Evolutionary conservation across 2,888 invertebrate species (phyloP).

Genomic region (Leucoptera coffeella): DNA sequence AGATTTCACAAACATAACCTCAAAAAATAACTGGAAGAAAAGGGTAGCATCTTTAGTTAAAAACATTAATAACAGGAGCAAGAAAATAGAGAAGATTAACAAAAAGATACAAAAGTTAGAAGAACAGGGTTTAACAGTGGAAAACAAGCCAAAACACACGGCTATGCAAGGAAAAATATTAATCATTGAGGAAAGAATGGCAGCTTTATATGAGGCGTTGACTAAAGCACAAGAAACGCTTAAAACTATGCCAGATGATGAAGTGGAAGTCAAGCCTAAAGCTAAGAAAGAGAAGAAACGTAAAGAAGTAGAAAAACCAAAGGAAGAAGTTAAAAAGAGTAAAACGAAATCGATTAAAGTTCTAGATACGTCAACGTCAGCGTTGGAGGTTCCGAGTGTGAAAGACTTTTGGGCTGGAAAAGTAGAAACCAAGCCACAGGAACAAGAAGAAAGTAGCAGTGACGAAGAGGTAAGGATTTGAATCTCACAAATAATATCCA

Average conservation of each 20-base stretch:
- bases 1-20: too few relatives aligned
- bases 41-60: slow-evolving; percentile 17
- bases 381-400: slow-evolving; percentile 25
- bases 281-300: slow-evolving; percentile 7
- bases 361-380: slow-evolving; percentile 17
- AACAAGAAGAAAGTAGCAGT: slow-evolving; percentile 20
- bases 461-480: slow-evolving; percentile 37
- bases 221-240: slow-evolving; percentile 14
- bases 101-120: slow-evolving; percentile 25
- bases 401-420: slow-evolving; percentile 29
- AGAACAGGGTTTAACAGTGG: slow-evolving; percentile 17
- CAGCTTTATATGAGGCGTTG: slow-evolving; percentile 17
- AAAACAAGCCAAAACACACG: slow-evolving; percentile 27
- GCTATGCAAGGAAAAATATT: slow-evolving; percentile 28
- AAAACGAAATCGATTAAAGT: slow-evolving; percentile 6
- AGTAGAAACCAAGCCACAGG: slow-evolving; percentile 9
- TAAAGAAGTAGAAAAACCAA: slow-evolving; percentile 7
- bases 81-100: slow-evolving; percentile 15
- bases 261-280: slow-evolving; percentile 10
- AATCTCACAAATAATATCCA: too few relatives aligned
- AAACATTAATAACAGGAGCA: slow-evolving; percentile 16
- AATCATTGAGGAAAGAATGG: slow-evolving; percentile 15
- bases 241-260: slow-evolving; percentile 12
- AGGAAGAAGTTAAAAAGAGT: slow-evolving; percentile 10
- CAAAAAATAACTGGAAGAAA: slow-evolving; percentile 19